Conservation (phyloP, 2,888 invertebrate genomes). For the Drosophila ustulata region DNA sequence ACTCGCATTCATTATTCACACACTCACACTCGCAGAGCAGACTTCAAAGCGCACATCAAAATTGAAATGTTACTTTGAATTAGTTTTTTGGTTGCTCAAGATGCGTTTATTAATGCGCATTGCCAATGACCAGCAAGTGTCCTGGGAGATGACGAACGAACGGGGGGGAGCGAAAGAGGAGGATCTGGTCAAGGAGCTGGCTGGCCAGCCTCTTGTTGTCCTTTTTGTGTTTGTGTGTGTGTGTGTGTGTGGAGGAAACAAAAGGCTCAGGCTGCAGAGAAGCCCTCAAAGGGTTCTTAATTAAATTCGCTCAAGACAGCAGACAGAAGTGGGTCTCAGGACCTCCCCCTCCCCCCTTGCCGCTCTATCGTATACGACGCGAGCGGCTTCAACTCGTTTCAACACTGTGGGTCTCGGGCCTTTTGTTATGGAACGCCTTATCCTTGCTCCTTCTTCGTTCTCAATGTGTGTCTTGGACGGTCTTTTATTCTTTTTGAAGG, state of each 20-base stretch:
- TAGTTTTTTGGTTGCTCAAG: neutral
- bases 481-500: slow-evolving; percentile 56
- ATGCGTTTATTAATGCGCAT: slow-evolving; percentile 48
- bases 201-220: slow-evolving; percentile 27
- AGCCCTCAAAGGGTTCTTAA: slow-evolving; percentile 75
- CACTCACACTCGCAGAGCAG: neutral
- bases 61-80: slow-evolving; percentile 56
- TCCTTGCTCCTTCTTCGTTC: slow-evolving; percentile 54
- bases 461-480: slow-evolving; percentile 33
- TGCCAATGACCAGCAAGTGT: slow-evolving; percentile 29
- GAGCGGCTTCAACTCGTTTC: slow-evolving; percentile 7
- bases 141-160: too few species aligned
- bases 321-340: slow-evolving; percentile 45
- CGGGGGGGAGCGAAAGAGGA: neutral
- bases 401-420: slow-evolving; percentile 34
- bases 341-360: neutral
- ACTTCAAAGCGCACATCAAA: slow-evolving; percentile 42
- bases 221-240: slow-evolving; percentile 31
- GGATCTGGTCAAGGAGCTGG: slow-evolving; percentile 18
- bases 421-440: slow-evolving; percentile 67
- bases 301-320: slow-evolving; percentile 75
- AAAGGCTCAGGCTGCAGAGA: slow-evolving; percentile 40
- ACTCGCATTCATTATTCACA: neutral
- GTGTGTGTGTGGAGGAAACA: slow-evolving; percentile 40
- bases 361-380: neutral